Base-by-base conservation (phyloP, 2,888 invertebrate species). In the Erebia epiphron region DNA sequence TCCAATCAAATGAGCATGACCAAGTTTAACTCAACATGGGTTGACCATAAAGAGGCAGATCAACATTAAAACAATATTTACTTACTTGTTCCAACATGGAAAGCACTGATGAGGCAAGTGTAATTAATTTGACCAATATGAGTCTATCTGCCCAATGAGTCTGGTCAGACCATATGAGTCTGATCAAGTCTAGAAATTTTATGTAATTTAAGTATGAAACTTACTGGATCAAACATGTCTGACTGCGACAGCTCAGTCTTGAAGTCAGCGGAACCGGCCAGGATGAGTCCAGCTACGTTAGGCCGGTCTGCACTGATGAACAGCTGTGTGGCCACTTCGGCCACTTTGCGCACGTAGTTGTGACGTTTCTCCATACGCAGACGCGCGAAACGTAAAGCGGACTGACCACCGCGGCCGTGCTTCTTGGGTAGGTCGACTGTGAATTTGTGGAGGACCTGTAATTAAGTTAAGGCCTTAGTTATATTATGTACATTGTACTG, bases 351-450 rank as follows among this genome's bases (percentile, higher is more conserved):
- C 71, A 99, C 99, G 88, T 99, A 99, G 92, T 99, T 99, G 95
- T 99, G 99, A 74, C 99, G 95, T 87, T 99, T 99, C 94, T 99
- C 99, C 99, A 99, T 99, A 81, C 99, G 96, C 78, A 99, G 95
- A 93, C 99, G 98, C 16, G 99, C 99, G 92, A 99, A 99, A 96
- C 99, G 99, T 76, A 99, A 94, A 52, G 99, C 99, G 9, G 99
- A 99, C 92, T 99, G 99, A 95, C 99, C 99, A 94, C 99, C 99
- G 89, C 99, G 97, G 16, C 99, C 99, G 94, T 99, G 99, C 92
- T 99, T 99, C 94, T 99, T 99, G 2, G 99, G 99, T 80, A 99
- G 94, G 89, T 99, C 99, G 7, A 99, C 99, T 1, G 98, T 98
- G 91, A 99, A 99, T 87, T 99, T 99, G 93, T 98, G 98, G 60